Conservation (phyloP, 2,113 vertebrate genomes). For the Anthoscopus minutus region DNA sequence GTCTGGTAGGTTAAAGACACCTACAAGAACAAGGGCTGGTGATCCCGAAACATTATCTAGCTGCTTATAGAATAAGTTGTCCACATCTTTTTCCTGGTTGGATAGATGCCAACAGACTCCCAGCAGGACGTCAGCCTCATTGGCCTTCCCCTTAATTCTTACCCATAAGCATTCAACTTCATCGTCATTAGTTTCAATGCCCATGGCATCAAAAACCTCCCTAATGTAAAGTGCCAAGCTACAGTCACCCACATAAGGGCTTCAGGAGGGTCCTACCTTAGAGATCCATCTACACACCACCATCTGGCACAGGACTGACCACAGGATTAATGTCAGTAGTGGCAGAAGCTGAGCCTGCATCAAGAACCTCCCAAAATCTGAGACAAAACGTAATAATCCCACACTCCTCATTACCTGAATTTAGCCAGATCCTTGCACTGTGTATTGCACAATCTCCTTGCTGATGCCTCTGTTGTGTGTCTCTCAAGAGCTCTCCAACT, state of each 20-base stretch:
- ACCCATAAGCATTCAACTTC: too few relatives aligned
- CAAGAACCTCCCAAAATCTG: background rate
- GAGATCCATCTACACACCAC: background rate
- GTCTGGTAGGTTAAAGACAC: too few relatives aligned
- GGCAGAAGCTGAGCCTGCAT: background rate
- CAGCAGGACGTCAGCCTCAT: too few relatives aligned
- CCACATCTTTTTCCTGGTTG: too few relatives aligned
- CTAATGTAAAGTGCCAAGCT: background rate
- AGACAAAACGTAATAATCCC: background rate
- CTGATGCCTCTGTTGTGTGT: background rate
- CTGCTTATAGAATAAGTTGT: too few relatives aligned
- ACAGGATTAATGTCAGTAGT: background rate
- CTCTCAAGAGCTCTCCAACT: background rate
- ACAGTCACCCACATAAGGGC: background rate
- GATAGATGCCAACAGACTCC: too few relatives aligned
- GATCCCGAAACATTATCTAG: too few relatives aligned
- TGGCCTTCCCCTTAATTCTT: too few relatives aligned
- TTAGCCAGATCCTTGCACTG: background rate
- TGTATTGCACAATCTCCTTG: background rate
- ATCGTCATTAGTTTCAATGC: too few relatives aligned
- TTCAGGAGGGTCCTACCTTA: background rate
- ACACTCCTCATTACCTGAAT: background rate
- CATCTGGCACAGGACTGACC: background rate
- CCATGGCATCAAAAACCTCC: too few relatives aligned
- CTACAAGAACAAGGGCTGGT: too few relatives aligned